Evolutionary conservation across 30 jellyfish, hydroid and myxozoan species (phyloP).

Genomic region (Mastigias papua): DNA sequence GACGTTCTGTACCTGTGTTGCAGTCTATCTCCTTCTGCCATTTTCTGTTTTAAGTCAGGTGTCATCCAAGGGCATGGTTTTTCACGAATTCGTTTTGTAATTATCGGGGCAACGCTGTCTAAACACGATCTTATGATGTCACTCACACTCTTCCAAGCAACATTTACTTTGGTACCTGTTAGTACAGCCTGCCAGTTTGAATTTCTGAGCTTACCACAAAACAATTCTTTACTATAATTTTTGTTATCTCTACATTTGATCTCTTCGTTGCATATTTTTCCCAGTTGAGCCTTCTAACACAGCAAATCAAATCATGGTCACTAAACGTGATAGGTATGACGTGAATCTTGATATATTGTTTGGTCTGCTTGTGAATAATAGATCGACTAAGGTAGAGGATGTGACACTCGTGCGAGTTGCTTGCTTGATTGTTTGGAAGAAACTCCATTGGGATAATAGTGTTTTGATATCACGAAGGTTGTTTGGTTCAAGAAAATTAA

Average conservation of each 20-base stretch:
- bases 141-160: background rate
- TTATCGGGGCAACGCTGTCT: background rate
- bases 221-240: background rate
- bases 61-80: background rate
- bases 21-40: background rate
- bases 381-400: constrained; percentile 5
- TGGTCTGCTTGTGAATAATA: background rate
- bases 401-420: constrained; percentile 1
- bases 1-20: background rate
- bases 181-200: background rate
- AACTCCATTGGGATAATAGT: background rate
- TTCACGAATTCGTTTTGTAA: background rate
- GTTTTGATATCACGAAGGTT: background rate
- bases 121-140: too few relatives aligned
- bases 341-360: constrained; percentile 11
- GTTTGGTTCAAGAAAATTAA: constrained; percentile 2
- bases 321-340: constrained; percentile 1
- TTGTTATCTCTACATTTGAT: background rate
- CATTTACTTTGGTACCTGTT: background rate
- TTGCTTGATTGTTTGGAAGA: background rate
- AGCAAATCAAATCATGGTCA: constrained; percentile 47
- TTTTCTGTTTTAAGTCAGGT: background rate
- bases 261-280: background rate
- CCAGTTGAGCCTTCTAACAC: constrained; percentile 18
- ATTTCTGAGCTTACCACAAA: background rate